These are phyloP conservation scores for Monodelphis domestica DNA, from an alignment of 2,797 vertebrate species.

Conservation along the genomic window DNA sequence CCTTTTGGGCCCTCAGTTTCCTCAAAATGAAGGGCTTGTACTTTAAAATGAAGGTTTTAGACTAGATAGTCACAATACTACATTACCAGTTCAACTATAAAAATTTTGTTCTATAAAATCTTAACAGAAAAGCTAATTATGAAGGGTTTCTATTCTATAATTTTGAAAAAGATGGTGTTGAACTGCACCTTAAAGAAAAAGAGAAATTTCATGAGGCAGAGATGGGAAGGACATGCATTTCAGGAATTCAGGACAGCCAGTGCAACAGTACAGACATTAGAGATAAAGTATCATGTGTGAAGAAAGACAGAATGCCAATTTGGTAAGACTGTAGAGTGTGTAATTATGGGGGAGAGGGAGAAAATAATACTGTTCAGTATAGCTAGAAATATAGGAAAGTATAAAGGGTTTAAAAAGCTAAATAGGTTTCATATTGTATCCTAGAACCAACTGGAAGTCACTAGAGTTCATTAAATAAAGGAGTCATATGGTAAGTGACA, in stretches of 20 bases:
- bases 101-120: background rate
- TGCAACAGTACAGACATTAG: no score
- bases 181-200: background rate
- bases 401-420: background rate
- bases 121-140: background rate
- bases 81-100: background rate
- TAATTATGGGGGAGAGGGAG: accelerated
- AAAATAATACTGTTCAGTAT: background rate
- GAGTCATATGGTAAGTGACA: background rate
- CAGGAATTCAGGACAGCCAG: background rate
- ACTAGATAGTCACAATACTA: background rate
- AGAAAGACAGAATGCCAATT: background rate
- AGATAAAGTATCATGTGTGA: background rate
- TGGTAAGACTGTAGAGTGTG: background rate
- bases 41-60: background rate
- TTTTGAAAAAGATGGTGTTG: background rate
- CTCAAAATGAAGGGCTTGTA: background rate
- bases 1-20: background rate
- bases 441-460: background rate
- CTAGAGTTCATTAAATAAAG: background rate
- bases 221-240: background rate
- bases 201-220: background rate
- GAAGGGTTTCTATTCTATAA: background rate
- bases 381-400: background rate
- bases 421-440: background rate